Percentiles rank a stretch among this genome's conserved stretches.
phyloP scores from a whole-genome alignment of 2,113 vertebrate species.

The Coracopsis vasa region DNA sequence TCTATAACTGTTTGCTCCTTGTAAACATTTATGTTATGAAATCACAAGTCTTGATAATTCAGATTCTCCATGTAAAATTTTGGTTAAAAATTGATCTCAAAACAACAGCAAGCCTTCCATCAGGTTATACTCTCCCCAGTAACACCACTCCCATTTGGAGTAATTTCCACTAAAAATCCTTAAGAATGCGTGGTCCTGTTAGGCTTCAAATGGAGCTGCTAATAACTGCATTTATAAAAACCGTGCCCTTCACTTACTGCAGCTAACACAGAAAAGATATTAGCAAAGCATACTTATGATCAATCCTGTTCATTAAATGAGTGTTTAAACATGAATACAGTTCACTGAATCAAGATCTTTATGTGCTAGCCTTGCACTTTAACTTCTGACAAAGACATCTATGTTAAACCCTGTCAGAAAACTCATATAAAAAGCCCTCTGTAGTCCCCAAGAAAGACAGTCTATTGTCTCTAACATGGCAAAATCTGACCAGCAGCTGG shows the following conservation, averaged over 20 bases:
- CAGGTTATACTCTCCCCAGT: not conserved
- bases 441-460: not conserved
- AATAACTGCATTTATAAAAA: not conserved
- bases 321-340: not conserved
- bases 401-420: not conserved
- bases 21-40: not conserved
- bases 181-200: not conserved
- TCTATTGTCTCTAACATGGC: not conserved
- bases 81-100: not conserved
- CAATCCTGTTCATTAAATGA: not conserved
- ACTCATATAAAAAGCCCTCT: not conserved
- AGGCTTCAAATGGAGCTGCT: not conserved
- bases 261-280: not conserved
- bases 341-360: not conserved
- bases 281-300: not conserved
- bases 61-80: not conserved
- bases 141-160: not conserved
- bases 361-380: not conserved
- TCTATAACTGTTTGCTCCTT: not conserved
- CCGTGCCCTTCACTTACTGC: not conserved
- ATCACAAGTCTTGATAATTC: not conserved
- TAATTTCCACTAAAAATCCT: not conserved
- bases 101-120: not conserved
- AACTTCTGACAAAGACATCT: not conserved
- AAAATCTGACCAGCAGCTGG: not conserved